phyloP scores from a whole-genome alignment of 2,797 vertebrate genomes.

The Monodelphis domestica region DNA sequence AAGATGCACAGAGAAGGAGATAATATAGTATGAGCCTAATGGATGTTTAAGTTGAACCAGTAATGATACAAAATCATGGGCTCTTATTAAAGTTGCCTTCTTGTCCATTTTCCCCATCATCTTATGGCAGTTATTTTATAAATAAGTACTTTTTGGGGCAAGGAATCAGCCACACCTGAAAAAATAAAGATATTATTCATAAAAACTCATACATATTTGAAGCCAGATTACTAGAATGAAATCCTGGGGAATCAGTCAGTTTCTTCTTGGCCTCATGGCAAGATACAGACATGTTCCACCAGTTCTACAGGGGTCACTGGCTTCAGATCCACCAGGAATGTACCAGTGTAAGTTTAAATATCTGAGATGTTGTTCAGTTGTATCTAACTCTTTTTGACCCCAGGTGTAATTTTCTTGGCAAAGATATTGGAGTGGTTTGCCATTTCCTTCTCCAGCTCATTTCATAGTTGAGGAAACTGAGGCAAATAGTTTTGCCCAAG shows the following conservation, averaged over 20 bases:
- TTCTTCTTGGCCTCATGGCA: background rate
- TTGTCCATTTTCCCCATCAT: background rate
- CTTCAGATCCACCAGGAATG: background rate
- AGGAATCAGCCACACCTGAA: background rate
- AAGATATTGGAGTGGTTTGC: too few species aligned
- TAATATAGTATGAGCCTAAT: background rate
- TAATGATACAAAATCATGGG: background rate
- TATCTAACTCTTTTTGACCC: background rate
- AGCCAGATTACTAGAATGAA: background rate
- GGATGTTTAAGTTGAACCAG: background rate
- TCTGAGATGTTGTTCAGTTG: background rate
- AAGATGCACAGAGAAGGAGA: slow-evolving; percentile 3
- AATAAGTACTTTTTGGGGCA: background rate
- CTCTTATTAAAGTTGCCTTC: background rate
- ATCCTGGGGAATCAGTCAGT: background rate
- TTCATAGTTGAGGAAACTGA: background rate
- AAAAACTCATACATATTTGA: background rate
- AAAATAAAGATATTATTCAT: background rate
- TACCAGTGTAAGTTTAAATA: background rate
- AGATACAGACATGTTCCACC: background rate
- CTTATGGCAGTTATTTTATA: background rate
- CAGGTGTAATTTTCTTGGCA: background rate
- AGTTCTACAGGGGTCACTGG: background rate
- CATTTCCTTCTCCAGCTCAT: background rate
- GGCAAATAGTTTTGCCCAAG: background rate